phyloP scores from a whole-genome alignment of 2,797 vertebrate species.

The Galaxias olidus region DNA sequence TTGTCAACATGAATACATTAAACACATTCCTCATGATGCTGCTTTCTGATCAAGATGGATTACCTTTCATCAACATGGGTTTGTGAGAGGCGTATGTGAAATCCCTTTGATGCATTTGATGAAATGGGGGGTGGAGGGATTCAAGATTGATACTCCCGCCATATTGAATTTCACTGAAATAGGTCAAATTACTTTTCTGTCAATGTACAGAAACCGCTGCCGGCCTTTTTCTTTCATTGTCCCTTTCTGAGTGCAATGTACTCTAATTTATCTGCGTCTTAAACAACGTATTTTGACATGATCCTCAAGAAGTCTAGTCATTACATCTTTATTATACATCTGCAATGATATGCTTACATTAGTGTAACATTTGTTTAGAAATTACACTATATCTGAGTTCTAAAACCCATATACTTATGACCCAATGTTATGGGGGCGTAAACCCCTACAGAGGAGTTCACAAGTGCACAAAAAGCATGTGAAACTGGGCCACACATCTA shows the following conservation, averaged over 20 bases:
- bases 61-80: conserved; percentile 53
- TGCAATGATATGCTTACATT: no score
- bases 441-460: conserved; percentile 24
- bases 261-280: no score
- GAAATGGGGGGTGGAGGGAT: conserved; percentile 57
- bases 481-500: conserved; percentile 67
- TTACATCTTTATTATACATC: no score
- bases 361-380: no score
- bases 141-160: conserved; percentile 58
- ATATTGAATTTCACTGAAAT: conserved; percentile 63
- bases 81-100: conserved; percentile 49
- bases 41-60: conserved; percentile 66
- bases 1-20: conserved; percentile 66
- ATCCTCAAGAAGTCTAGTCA: no score
- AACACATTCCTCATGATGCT: conserved; percentile 57
- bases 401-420: no score
- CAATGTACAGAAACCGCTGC: conserved; percentile 38
- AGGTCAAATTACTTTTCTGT: conserved; percentile 57
- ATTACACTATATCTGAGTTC: no score
- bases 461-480: conserved; percentile 39
- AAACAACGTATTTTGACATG: no score
- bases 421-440: no score
- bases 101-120: conserved; percentile 58
- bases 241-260: conserved; percentile 6
- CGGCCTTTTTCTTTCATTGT: conserved; percentile 36